These are phyloP conservation scores for Pycnonotus jocosus DNA, from an alignment of 2,113 vertebrate genomes.

Conservation along the genomic window DNA sequence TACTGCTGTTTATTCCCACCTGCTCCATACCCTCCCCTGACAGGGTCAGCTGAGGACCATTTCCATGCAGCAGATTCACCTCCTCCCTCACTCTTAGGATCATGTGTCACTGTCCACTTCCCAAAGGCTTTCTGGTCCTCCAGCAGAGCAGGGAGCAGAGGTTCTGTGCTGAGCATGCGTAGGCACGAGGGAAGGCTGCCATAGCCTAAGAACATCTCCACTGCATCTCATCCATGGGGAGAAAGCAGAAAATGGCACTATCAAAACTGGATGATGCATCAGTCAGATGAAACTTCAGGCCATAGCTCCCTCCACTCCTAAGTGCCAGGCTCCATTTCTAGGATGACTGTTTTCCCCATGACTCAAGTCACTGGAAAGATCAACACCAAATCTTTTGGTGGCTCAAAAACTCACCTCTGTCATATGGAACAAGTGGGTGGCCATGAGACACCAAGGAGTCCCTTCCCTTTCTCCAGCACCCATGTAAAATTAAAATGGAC, in stretches of 20 bases:
- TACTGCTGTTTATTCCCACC: neutral
- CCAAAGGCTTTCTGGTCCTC: neutral
- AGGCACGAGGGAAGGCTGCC: neutral
- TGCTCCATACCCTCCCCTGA: neutral
- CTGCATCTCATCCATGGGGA: neutral
- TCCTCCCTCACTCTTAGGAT: neutral
- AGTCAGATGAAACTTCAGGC: neutral
- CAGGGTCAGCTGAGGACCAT: neutral
- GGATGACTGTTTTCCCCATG: neutral
- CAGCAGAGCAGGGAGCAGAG: neutral
- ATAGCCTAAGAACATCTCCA: neutral
- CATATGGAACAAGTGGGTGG: constrained; percentile 15
- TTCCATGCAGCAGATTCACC: neutral
- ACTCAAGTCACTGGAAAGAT: neutral
- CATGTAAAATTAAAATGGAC: constrained; percentile 69
- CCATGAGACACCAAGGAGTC: neutral
- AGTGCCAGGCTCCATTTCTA: neutral
- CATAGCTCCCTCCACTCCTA: neutral
- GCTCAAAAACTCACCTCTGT: neutral
- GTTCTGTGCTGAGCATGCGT: neutral
- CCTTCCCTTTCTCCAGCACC: constrained; percentile 35
- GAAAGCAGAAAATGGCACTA: neutral
- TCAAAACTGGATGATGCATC: neutral
- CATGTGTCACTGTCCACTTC: neutral
- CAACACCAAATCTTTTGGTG: neutral